Percentiles rank a stretch among this genome's conserved stretches.
These are phyloP conservation scores for Sinocyclocheilus grahami DNA, from an alignment of 2,113 vertebrate genomes.

Conservation along the genomic window DNA sequence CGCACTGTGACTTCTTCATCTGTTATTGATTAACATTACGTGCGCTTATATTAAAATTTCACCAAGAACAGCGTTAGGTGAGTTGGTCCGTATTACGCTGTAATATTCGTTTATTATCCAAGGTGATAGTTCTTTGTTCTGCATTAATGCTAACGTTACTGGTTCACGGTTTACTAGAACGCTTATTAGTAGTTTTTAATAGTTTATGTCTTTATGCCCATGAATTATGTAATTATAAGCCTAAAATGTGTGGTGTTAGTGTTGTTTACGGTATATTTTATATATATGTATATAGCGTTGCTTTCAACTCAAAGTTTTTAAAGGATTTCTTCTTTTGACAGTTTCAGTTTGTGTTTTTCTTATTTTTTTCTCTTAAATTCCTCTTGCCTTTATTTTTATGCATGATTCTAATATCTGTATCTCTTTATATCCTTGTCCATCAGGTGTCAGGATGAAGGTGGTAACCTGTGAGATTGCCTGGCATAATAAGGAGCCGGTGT, in stretches of 20 bases:
- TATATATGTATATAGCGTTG: too few species aligned
- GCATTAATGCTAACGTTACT: too few species aligned
- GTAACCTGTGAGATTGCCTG: slow-evolving; percentile 96
- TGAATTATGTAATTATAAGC: not conserved
- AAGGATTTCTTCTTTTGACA: not conserved
- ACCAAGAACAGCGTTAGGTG: not conserved
- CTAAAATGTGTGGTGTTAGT: not conserved
- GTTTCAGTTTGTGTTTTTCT: not conserved
- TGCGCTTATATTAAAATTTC: not conserved
- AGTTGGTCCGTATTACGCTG: not conserved
- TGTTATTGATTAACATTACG: not conserved
- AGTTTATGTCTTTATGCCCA: not conserved
- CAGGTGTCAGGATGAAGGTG: slow-evolving; percentile 84
- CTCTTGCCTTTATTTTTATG: not conserved
- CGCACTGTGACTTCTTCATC: not conserved
- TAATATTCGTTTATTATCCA: not conserved
- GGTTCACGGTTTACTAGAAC: not conserved
- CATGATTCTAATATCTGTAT: not conserved
- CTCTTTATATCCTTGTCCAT: not conserved
- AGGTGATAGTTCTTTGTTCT: too few species aligned
- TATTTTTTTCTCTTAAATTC: not conserved
- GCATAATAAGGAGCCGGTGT: slow-evolving; percentile 98
- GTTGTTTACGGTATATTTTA: not conserved
- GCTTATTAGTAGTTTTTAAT: not conserved
- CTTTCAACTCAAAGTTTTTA: not conserved